A percentile compares a stretch with the other conserved stretches of the same genome.
These are phyloP conservation scores for Serranus cabrilla DNA, from an alignment of 2,797 vertebrate genomes.

Conservation along the genomic window DNA sequence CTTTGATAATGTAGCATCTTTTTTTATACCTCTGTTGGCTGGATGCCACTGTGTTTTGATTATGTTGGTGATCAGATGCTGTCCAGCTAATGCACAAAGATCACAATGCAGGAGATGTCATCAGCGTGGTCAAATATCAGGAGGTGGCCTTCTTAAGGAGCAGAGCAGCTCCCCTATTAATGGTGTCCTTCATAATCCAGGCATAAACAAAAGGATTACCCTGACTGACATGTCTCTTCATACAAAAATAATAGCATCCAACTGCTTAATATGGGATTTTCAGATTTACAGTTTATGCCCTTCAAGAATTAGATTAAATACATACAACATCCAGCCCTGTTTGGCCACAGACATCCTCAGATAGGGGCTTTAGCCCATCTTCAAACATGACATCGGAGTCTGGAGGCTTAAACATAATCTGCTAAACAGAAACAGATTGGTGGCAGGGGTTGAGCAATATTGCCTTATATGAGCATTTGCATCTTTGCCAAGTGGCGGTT, in stretches of 20 bases:
- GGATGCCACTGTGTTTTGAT: neutral
- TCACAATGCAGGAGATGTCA: slow-evolving; percentile 4
- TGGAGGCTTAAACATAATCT: slow-evolving; percentile 61
- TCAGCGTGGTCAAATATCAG: slow-evolving; percentile 10
- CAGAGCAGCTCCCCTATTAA: slow-evolving; percentile 28
- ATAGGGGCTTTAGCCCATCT: slow-evolving; percentile 51
- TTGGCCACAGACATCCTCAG: slow-evolving; percentile 29
- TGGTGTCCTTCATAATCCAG: slow-evolving; percentile 40
- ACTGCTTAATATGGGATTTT: slow-evolving; percentile 55
- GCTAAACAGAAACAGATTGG: slow-evolving; percentile 73
- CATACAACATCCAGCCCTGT: slow-evolving; percentile 28
- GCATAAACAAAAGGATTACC: slow-evolving; percentile 58
- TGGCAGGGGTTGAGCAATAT: slow-evolving; percentile 49
- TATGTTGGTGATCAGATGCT: neutral
- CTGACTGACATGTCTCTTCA: slow-evolving; percentile 27
- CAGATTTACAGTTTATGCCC: slow-evolving; percentile 45
- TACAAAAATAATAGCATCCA: slow-evolving; percentile 45
- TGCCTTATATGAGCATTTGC: slow-evolving; percentile 58
- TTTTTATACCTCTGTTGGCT: slow-evolving; percentile 3
- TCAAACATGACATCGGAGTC: slow-evolving; percentile 57
- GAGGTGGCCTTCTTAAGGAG: slow-evolving; percentile 34
- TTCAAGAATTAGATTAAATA: slow-evolving; percentile 61
- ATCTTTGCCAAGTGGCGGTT: slow-evolving; percentile 60
- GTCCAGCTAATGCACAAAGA: neutral
- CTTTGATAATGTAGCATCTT: slow-evolving; percentile 27